phyloP scores from a whole-genome alignment of 2,888 invertebrate species.

The Cheilosia variabilis region DNA sequence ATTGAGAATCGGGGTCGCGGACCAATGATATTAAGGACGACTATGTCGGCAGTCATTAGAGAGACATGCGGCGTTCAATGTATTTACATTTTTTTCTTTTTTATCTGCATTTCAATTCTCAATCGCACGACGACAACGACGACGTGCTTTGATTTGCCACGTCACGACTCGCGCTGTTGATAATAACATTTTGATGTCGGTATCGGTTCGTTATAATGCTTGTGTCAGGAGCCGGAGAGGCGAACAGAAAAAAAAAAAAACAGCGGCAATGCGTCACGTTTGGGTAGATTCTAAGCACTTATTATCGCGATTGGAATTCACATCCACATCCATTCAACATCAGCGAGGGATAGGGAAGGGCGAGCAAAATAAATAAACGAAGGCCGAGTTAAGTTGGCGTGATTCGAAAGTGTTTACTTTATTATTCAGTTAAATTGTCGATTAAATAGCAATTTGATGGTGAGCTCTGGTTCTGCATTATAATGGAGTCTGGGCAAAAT shows the following conservation, averaged over 20 bases:
- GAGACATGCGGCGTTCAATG: slow-evolving; percentile 33
- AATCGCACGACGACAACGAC: slow-evolving; percentile 24
- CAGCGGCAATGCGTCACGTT: slow-evolving; percentile 8
- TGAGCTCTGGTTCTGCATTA: background rate
- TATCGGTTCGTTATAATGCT: slow-evolving; percentile 8
- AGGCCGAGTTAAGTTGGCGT: slow-evolving; percentile 55
- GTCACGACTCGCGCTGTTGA: slow-evolving; percentile 19
- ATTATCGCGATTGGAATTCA: slow-evolving; percentile 52
- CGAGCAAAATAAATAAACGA: slow-evolving; percentile 33
- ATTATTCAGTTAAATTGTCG: slow-evolving; percentile 57
- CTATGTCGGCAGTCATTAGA: slow-evolving; percentile 58
- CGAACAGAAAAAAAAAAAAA: background rate
- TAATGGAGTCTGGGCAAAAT: too few relatives aligned
- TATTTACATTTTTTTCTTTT: slow-evolving; percentile 44
- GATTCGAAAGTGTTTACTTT: slow-evolving; percentile 63
- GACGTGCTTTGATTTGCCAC: slow-evolving; percentile 64
- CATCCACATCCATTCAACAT: slow-evolving; percentile 20
- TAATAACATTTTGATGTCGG: slow-evolving; percentile 53
- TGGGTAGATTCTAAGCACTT: slow-evolving; percentile 55
- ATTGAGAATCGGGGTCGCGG: slow-evolving; percentile 3
- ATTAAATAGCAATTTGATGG: slow-evolving; percentile 35
- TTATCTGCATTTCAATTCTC: slow-evolving; percentile 55
- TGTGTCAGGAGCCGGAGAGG: background rate
- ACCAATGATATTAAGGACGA: slow-evolving; percentile 26
- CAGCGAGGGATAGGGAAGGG: slow-evolving; percentile 4